phyloP scores from a whole-genome alignment of 2,113 vertebrate genomes.

The Syrmaticus mikado region DNA sequence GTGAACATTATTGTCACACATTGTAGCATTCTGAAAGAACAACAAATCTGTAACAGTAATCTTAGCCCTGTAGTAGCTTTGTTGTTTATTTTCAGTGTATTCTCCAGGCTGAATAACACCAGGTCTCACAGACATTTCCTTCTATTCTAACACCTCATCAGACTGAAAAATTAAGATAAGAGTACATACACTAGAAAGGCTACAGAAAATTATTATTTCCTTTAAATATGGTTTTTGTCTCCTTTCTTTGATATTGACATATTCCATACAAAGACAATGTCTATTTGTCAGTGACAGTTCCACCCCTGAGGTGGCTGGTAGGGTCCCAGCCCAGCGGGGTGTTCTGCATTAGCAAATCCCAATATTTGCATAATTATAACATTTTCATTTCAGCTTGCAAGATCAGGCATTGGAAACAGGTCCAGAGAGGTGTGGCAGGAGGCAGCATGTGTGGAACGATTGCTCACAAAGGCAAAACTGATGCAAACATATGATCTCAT shows the following conservation, averaged over 20 bases:
- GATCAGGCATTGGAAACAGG: background rate
- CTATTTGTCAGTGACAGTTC: background rate
- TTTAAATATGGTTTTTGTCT: background rate
- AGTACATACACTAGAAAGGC: background rate
- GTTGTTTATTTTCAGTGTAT: background rate
- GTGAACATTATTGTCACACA: conserved; percentile 12
- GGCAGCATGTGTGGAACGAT: background rate
- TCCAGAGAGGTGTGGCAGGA: background rate
- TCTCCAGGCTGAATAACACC: too few relatives aligned
- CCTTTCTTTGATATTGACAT: background rate
- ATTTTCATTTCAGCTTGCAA: background rate
- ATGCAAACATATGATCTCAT: background rate
- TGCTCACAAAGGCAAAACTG: background rate
- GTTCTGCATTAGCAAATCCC: background rate
- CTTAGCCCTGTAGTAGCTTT: conserved; percentile 1
- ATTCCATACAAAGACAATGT: background rate
- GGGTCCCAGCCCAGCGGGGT: background rate
- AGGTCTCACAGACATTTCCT: background rate
- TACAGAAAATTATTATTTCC: background rate
- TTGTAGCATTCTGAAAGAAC: conserved; percentile 18
- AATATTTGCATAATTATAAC: background rate
- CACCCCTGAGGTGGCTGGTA: background rate
- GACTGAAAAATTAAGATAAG: conserved; percentile 4
- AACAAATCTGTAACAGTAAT: conserved; percentile 36
- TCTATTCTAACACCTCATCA: conserved; percentile 14